Evolutionary conservation across 2,888 invertebrate genomes (phyloP).

Genomic region (Thymelicus sylvestris): DNA sequence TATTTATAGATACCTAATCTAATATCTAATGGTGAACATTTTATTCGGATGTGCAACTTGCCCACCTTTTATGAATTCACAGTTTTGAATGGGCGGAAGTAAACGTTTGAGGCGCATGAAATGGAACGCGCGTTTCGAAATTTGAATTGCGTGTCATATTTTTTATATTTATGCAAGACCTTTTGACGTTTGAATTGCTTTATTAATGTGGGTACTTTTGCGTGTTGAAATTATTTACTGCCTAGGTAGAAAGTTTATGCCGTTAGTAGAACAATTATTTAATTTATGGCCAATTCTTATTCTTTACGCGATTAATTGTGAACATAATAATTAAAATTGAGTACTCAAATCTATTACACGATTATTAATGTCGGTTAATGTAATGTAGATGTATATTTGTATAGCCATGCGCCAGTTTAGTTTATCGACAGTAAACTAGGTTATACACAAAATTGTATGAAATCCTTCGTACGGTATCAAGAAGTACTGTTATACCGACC

Average conservation of each 20-base stretch:
- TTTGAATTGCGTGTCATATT: conserved; percentile 19
- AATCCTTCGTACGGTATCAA: conserved; percentile 10
- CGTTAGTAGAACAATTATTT: background rate
- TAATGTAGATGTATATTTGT: background rate
- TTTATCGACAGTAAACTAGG: conserved; percentile 3
- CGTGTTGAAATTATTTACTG: background rate
- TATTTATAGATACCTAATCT: too few species aligned
- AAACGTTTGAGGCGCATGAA: conserved; percentile 28
- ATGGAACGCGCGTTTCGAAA: conserved; percentile 32
- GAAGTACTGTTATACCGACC: conserved; percentile 4
- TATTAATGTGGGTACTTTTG: conserved; percentile 4
- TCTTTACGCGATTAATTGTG: background rate
- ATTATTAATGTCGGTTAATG: background rate
- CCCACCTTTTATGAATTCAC: background rate
- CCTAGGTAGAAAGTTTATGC: background rate
- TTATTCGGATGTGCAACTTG: conserved; percentile 13
- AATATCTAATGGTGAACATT: background rate
- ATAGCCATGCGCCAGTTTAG: background rate
- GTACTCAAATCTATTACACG: background rate
- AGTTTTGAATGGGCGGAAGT: conserved; percentile 34
- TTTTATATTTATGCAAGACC: conserved; percentile 15
- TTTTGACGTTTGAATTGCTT: conserved; percentile 15
- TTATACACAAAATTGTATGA: conserved; percentile 8
- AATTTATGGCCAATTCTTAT: background rate
- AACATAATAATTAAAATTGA: background rate